phyloP scores from a whole-genome alignment of 2,113 vertebrate genomes.

The Serranochromis macrocephalus region DNA sequence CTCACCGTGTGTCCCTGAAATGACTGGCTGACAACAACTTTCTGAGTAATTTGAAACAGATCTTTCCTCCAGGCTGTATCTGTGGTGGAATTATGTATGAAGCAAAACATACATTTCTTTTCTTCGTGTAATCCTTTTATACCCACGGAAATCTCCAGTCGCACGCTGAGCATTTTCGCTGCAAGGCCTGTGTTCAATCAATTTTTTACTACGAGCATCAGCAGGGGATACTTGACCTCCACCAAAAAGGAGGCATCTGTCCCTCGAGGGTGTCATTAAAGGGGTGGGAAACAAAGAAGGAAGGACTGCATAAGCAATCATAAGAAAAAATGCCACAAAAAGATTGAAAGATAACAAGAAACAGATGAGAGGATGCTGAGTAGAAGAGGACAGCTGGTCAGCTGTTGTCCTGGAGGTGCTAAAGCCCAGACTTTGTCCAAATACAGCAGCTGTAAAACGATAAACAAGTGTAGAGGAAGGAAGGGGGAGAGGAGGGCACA shows the following conservation, averaged over 20 bases:
- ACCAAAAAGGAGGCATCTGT: neutral
- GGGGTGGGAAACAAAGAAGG: neutral
- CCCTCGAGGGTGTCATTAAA: neutral
- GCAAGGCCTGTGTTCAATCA: neutral
- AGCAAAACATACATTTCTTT: neutral
- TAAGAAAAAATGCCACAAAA: neutral
- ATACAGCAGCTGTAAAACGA: slow-evolving; percentile 40
- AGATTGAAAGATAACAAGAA: neutral
- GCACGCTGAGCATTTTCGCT: neutral
- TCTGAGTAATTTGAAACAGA: neutral
- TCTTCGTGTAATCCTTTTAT: neutral
- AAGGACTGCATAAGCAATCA: neutral
- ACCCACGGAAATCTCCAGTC: neutral
- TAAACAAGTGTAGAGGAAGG: neutral
- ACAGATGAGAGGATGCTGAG: neutral
- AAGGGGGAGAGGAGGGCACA: neutral
- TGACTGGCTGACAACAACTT: neutral
- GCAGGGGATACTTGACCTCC: neutral
- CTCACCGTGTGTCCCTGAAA: neutral
- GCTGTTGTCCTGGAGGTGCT: slow-evolving; percentile 1
- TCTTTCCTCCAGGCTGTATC: neutral
- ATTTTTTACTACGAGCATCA: neutral
- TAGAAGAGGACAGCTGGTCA: slow-evolving; percentile 10
- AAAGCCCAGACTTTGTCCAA: neutral
- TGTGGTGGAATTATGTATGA: neutral